Evolutionary conservation across 2,797 vertebrate genomes (phyloP), one percentile per base, ranked within the genome.

Genomic region (Diglossa cyanea): DNA sequence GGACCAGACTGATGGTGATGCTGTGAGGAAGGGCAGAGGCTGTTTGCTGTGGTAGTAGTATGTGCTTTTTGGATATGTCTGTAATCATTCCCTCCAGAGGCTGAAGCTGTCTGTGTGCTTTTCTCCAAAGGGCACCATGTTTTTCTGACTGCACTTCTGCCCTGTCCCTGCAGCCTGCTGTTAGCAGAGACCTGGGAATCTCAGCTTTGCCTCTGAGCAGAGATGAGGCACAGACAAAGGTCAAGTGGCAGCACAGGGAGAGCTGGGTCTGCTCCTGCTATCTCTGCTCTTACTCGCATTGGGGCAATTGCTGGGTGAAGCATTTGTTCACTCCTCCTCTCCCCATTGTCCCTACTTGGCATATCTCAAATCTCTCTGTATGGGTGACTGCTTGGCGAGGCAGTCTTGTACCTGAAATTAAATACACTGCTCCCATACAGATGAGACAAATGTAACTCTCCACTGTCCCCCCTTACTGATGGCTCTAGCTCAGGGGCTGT

Each of bases 21-120:
- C 93, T 95, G 86, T 90, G 78, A 83, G 58, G 57, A 81, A 94
- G 79, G 78, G 53, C 88, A 91, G 92, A 94, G 88, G 86, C 79
- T 94, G 54, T 83, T 93, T 78, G 79, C 72, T 77, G 31, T 68
- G 82, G 31, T 65, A 75, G 65, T 31, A 25, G 94, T 65, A 95
- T 62, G 95, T 95, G 90, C 61, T 75, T 77, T 94, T 83, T 88
- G 79, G 62, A 94, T 68, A 65, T 77, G 61, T 65, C 87, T 83
- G 45, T 54, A 65, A 57, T 50, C 3, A 0, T 93, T 91, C 58
- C 57, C 79, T 83, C 39, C 1, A 0, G 76, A 86, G 85, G 50
- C 50, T 54, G 30, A 90, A 88, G 88, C 68, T 80, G 77, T 88
- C 48, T 60, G 0, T 50, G 54, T 71, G 55, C 81, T 75, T 54